Conservation (phyloP, 2,797 vertebrate species). For the Spinus pinus region DNA sequence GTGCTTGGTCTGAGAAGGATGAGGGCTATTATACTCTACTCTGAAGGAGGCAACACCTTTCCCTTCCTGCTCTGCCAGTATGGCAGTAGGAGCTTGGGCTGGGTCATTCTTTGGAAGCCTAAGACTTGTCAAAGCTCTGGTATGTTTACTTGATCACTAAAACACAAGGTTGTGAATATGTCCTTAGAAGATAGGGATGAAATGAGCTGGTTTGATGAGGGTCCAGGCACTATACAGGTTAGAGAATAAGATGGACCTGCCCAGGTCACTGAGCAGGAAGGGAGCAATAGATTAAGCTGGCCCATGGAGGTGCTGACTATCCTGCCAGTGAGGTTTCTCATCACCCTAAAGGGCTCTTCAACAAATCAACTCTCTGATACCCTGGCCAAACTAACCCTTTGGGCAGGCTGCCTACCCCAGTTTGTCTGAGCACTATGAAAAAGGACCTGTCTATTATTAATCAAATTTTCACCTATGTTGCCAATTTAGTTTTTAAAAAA, state of each 20-base stretch:
- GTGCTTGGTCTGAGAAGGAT: background rate
- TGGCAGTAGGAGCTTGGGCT: background rate
- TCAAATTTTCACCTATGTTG: background rate
- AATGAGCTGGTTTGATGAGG: background rate
- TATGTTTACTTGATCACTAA: background rate
- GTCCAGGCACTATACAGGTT: background rate
- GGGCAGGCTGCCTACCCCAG: background rate
- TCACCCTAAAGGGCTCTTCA: background rate
- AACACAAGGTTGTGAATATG: fast-evolving
- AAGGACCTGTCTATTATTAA: background rate
- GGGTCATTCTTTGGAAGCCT: background rate
- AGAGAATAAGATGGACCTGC: background rate
- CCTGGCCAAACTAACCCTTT: fast-evolving
- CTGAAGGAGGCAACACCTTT: background rate
- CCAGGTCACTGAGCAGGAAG: background rate
- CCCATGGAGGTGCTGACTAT: background rate
- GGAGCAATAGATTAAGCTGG: background rate
- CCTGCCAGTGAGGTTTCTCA: background rate
- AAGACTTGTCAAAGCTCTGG: background rate
- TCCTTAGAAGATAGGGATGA: background rate
- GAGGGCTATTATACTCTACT: background rate
- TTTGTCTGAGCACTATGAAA: background rate
- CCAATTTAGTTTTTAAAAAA: background rate
- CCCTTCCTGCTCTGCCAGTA: background rate
- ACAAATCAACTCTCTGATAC: background rate